Percentiles rank a stretch among this genome's conserved stretches.
These are phyloP conservation scores for Elmis aenea DNA, from an alignment of 2,888 invertebrate genomes.

Conservation along the genomic window DNA sequence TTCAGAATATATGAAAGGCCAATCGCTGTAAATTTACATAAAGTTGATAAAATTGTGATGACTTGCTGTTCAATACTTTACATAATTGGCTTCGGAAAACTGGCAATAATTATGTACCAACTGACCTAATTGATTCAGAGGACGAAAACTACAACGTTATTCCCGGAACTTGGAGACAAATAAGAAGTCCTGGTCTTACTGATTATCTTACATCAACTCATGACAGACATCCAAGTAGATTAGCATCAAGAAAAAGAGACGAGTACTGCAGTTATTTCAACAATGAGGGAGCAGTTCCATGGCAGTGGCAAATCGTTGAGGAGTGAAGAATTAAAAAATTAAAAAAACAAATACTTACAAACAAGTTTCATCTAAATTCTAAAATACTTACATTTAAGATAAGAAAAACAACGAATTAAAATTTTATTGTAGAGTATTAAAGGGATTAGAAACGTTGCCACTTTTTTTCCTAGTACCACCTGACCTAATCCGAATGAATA, in stretches of 20 bases:
- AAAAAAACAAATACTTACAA: too few relatives aligned
- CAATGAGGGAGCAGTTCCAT: slow-evolving; percentile 4
- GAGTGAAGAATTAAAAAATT: too few relatives aligned
- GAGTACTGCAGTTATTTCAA: slow-evolving; percentile 7
- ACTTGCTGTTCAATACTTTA: slow-evolving; percentile 6
- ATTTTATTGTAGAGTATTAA: too few relatives aligned
- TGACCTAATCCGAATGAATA: too few relatives aligned
- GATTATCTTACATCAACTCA: slow-evolving; percentile 1
- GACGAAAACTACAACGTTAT: slow-evolving; percentile 5
- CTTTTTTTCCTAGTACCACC: too few relatives aligned
- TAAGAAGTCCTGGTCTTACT: slow-evolving; percentile 4
- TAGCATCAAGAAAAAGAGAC: slow-evolving; percentile 6
- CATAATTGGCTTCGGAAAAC: slow-evolving; percentile 6
- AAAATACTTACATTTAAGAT: too few relatives aligned
- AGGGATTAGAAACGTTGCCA: too few relatives aligned
- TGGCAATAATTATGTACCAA: slow-evolving; percentile 4
- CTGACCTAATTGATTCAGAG: slow-evolving; percentile 5
- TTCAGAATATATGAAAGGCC: slow-evolving; percentile 12
- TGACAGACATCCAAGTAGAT: slow-evolving; percentile 3
- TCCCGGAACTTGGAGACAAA: slow-evolving; percentile 8
- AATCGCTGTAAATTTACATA: slow-evolving; percentile 7
- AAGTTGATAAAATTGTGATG: slow-evolving; percentile 4
- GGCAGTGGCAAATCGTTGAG: too few relatives aligned
- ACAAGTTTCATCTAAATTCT: too few relatives aligned
- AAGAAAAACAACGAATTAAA: too few relatives aligned